Conservation (phyloP, 2,888 invertebrate species). For the Chymomyza caudatula region DNA sequence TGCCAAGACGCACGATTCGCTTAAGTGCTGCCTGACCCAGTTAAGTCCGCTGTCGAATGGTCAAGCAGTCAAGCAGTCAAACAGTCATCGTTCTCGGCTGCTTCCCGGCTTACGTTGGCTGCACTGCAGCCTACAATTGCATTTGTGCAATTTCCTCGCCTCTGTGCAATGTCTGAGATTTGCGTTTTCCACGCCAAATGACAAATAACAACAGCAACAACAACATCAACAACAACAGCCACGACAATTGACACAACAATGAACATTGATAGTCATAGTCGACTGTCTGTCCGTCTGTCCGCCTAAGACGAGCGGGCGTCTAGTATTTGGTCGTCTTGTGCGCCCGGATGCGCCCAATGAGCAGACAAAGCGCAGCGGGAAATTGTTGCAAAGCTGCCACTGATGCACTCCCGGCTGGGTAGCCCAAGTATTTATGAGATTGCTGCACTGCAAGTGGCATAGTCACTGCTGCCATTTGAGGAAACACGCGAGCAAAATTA, state of each 20-base stretch:
- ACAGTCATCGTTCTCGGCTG: background rate
- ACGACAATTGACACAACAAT: conserved; percentile 71
- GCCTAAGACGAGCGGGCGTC: conserved; percentile 11
- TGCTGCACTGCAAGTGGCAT: conserved; percentile 66
- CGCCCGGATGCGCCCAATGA: conserved; percentile 74
- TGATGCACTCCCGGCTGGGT: conserved; percentile 8
- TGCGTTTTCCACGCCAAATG: conserved; percentile 55
- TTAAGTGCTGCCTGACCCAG: conserved; percentile 71
- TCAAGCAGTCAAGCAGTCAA: background rate
- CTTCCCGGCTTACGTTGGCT: conserved; percentile 7
- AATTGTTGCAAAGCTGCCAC: conserved; percentile 60
- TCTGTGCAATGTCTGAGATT: conserved; percentile 50
- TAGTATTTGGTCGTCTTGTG: conserved; percentile 18
- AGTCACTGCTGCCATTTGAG: conserved; percentile 67
- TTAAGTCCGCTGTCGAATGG: conserved; percentile 32
- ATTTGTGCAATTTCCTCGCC: conserved; percentile 7
- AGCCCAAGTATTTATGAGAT: conserved; percentile 55
- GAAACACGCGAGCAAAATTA: conserved; percentile 70
- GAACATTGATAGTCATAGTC: conserved; percentile 49
- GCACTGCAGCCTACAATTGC: background rate
- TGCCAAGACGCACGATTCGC: conserved; percentile 68
- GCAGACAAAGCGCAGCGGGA: conserved; percentile 70
- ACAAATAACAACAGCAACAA: conserved; percentile 59
- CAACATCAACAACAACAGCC: conserved; percentile 40
- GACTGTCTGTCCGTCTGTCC: background rate